Evolutionary conservation across 1,140 invertebrate species (phyloP).

Genomic region (Musca domestica): DNA sequence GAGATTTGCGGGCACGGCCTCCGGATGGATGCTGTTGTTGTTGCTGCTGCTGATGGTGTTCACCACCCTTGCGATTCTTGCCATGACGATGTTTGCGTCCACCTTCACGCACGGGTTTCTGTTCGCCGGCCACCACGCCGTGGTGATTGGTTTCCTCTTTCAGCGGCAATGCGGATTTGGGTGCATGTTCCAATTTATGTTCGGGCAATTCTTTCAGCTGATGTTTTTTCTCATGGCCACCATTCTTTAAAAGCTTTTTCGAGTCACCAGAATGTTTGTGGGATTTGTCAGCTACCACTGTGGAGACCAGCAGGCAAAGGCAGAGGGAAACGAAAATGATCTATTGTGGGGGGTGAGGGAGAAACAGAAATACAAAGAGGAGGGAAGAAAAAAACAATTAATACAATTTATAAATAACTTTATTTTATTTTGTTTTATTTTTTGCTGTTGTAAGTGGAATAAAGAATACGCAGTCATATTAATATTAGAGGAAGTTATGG

Average conservation of each 20-base stretch:
- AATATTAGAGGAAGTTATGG: no score
- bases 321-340: constrained; percentile 1
- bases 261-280: constrained; percentile 5
- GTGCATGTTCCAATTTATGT: neutral
- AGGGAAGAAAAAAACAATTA: neutral
- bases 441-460: neutral
- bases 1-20: neutral
- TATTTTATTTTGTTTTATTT: neutral
- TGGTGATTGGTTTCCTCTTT: neutral
- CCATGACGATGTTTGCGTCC: constrained; percentile 21
- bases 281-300: neutral
- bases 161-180: no score
- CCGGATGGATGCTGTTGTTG: no score
- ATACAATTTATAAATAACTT: constrained; percentile 3
- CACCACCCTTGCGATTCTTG: neutral
- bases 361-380: no score
- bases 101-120: neutral
- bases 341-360: neutral
- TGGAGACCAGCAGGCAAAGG: neutral
- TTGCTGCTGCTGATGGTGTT: neutral
- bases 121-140: neutral
- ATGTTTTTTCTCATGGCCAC: constrained; percentile 10
- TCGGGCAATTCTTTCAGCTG: neutral
- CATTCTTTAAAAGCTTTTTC: constrained; percentile 7
- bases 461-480: no score